A percentile compares a stretch with the other conserved stretches of the same genome.
Conservation (phyloP, 2,888 invertebrate species). For the Drosophila ustulata region DNA sequence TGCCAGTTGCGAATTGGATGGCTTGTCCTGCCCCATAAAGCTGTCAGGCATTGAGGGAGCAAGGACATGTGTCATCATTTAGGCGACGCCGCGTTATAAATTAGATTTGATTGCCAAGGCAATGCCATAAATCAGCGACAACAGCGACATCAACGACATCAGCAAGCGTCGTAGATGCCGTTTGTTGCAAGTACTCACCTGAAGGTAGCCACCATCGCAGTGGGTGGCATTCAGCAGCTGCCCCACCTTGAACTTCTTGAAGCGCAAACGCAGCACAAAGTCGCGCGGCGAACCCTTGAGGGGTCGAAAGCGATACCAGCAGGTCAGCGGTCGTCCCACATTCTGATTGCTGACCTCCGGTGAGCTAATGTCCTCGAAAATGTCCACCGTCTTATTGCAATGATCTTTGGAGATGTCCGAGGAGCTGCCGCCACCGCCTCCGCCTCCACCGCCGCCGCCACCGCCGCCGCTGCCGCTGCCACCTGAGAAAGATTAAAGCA, state of each 20-base stretch:
- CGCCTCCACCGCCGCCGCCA: constrained; percentile 61
- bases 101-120: constrained; percentile 73
- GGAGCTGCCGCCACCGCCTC: constrained; percentile 73
- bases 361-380: constrained; percentile 95
- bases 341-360: constrained; percentile 93
- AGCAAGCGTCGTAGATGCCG: no score
- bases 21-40: constrained; percentile 50
- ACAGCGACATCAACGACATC: no score
- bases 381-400: constrained; percentile 97
- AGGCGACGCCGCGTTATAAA: constrained; percentile 67
- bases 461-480: constrained; percentile 70
- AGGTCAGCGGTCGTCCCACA: constrained; percentile 93
- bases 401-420: constrained; percentile 88
- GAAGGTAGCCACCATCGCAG: constrained; percentile 95
- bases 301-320: constrained; percentile 95
- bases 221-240: constrained; percentile 94
- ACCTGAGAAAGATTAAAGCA: constrained; percentile 52
- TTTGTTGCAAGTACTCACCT: constrained; percentile 87
- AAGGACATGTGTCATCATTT: constrained; percentile 77
- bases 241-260: constrained; percentile 97
- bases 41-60: constrained; percentile 37
- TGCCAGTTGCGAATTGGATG: constrained; percentile 39
- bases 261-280: constrained; percentile 94
- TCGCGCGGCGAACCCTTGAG: constrained; percentile 95
- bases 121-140: constrained; percentile 74